A percentile compares a stretch with the other conserved stretches of the same genome.
These are phyloP conservation scores for Dynastes hyllus DNA, from an alignment of 2,888 invertebrate species.

Conservation along the genomic window DNA sequence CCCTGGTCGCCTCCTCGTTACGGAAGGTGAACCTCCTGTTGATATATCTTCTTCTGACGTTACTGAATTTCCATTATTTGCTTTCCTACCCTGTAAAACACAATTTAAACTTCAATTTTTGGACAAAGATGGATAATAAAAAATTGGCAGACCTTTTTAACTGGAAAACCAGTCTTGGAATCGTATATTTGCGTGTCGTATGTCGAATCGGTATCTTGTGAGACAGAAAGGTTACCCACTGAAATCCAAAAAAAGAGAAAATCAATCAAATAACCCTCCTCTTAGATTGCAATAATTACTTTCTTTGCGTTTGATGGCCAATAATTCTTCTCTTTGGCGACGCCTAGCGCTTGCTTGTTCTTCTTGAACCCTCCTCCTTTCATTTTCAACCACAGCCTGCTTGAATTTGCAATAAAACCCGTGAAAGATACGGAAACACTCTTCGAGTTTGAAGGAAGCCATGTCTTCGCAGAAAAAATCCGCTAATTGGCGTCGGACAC, in stretches of 20 bases:
- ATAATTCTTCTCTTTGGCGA: conserved; percentile 83
- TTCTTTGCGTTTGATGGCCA: conserved; percentile 77
- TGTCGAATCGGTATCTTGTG: conserved; percentile 83
- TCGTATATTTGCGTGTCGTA: conserved; percentile 86
- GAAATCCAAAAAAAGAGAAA: conserved; percentile 39
- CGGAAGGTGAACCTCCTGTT: conserved; percentile 78
- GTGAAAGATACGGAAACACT: conserved; percentile 93
- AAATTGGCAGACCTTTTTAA: conserved; percentile 65
- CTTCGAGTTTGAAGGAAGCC: conserved; percentile 92
- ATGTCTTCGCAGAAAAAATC: conserved; percentile 97
- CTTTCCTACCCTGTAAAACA: conserved; percentile 62
- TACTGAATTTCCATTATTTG: conserved; percentile 71
- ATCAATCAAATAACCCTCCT: conserved; percentile 13
- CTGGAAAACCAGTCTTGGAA: conserved; percentile 78
- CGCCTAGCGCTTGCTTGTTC: conserved; percentile 88
- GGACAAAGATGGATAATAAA: no score
- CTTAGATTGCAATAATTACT: conserved; percentile 68
- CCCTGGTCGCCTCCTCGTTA: conserved; percentile 79
- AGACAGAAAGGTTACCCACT: conserved; percentile 81
- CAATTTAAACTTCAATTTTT: background rate
- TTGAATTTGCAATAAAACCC: conserved; percentile 91
- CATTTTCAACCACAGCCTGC: conserved; percentile 89
- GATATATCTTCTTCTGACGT: conserved; percentile 79
- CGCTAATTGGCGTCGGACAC: conserved; percentile 85
- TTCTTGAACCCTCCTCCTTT: conserved; percentile 85